phyloP scores from a whole-genome alignment of 2,797 vertebrate genomes.

The Sebastes umbrosus region DNA sequence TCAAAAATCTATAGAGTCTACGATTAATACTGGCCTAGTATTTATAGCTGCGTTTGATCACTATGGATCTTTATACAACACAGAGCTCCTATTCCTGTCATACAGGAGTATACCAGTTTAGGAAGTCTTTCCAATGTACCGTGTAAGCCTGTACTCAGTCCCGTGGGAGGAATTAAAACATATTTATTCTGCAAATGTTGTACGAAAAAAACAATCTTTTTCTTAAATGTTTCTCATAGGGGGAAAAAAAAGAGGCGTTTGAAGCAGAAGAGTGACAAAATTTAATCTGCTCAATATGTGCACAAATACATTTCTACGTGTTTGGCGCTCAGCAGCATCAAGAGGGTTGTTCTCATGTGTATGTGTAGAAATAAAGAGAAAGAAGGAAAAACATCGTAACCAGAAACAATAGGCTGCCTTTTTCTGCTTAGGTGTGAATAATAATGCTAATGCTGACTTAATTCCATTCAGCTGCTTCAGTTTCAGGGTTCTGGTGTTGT shows the following conservation, averaged over 20 bases:
- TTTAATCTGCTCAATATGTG: not conserved
- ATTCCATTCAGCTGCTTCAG: not conserved
- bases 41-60: constrained; percentile 12
- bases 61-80: not conserved
- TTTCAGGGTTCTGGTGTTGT: not conserved
- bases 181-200: not conserved
- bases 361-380: not conserved
- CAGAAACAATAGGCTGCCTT: not conserved
- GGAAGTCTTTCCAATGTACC: not conserved
- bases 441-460: not conserved
- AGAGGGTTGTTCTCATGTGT: not conserved
- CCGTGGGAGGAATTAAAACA: not conserved
- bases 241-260: not conserved
- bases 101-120: not conserved
- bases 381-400: not conserved
- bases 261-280: not conserved
- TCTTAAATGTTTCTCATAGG: not conserved
- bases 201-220: not conserved
- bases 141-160: not conserved
- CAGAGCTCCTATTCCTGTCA: not conserved
- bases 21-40: not conserved
- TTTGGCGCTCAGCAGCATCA: not conserved
- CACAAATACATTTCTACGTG: not conserved
- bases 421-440: not conserved
- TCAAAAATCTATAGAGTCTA: not conserved